A percentile compares a stretch with the other conserved stretches of the same genome.
phyloP scores from a whole-genome alignment of 2,113 vertebrate genomes.

The Vidua chalybeata region DNA sequence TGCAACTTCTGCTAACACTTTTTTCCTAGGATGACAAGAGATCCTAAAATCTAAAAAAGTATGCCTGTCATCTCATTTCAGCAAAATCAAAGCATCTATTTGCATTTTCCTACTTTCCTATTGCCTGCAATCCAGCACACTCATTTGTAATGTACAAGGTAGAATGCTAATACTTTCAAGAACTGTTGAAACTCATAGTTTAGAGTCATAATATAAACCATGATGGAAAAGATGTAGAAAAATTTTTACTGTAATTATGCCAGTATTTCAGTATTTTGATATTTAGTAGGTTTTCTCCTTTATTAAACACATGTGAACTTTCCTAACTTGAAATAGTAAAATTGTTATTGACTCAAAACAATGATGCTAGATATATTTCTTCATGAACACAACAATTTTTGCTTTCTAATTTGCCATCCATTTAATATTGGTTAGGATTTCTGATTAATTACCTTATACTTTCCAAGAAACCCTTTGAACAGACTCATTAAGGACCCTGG shows the following conservation, averaged over 20 bases:
- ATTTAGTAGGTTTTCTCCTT: neutral
- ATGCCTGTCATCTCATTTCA: neutral
- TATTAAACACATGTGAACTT: neutral
- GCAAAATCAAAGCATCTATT: neutral
- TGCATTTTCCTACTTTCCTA: neutral
- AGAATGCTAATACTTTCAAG: neutral
- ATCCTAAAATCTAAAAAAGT: neutral
- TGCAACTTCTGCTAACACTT: neutral
- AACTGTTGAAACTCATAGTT: neutral
- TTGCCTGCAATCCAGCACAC: neutral
- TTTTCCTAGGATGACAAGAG: neutral
- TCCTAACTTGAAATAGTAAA: neutral
- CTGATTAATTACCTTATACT: neutral
- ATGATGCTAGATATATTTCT: neutral
- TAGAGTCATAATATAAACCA: neutral
- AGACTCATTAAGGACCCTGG: neutral
- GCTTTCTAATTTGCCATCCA: neutral
- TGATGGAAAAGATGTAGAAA: neutral
- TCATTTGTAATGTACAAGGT: neutral
- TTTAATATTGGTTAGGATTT: neutral
- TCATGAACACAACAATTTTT: neutral
- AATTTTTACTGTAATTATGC: neutral
- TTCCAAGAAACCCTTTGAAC: slow-evolving; percentile 9
- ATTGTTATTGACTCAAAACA: neutral
- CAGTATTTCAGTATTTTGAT: neutral